Conservation (phyloP, 2,888 invertebrate species). For the Azorinus chamasolen region DNA sequence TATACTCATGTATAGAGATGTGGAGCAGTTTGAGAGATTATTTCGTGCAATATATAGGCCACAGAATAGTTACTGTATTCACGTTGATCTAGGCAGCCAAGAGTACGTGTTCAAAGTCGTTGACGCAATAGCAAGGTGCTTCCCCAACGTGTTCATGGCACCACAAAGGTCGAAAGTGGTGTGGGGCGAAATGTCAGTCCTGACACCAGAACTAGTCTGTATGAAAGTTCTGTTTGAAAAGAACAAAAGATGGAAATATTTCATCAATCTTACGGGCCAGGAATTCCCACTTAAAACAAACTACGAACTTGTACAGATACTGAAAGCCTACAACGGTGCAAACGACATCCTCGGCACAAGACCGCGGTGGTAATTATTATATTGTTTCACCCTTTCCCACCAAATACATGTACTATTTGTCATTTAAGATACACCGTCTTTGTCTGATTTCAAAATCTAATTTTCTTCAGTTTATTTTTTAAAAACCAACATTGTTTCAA, state of each 20-base stretch:
- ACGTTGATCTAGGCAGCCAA: slow-evolving; percentile 72
- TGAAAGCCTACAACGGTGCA: slow-evolving; percentile 80
- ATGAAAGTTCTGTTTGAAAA: slow-evolving; percentile 74
- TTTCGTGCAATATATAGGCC: no score
- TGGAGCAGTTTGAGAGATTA: no score
- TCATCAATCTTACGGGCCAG: slow-evolving; percentile 82
- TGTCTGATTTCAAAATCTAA: no score
- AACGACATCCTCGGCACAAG: slow-evolving; percentile 78
- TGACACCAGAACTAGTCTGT: slow-evolving; percentile 80
- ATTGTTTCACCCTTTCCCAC: no score
- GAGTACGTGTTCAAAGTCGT: slow-evolving; percentile 46
- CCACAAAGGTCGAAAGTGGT: slow-evolving; percentile 64
- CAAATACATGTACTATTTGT: no score
- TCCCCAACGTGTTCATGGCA: slow-evolving; percentile 75
- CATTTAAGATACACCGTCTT: no score
- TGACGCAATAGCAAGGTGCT: slow-evolving; percentile 62
- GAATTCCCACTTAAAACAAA: slow-evolving; percentile 83
- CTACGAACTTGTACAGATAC: slow-evolving; percentile 79
- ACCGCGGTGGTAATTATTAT: no score
- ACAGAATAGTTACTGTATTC: slow-evolving; percentile 72
- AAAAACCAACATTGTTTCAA: no score
- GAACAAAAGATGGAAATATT: slow-evolving; percentile 80
- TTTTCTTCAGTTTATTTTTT: no score
- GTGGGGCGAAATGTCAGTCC: slow-evolving; percentile 78
- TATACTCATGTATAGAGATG: no score